Conservation (phyloP, 2,888 invertebrate species). For the Imbricaverruca yamaguchii region DNA sequence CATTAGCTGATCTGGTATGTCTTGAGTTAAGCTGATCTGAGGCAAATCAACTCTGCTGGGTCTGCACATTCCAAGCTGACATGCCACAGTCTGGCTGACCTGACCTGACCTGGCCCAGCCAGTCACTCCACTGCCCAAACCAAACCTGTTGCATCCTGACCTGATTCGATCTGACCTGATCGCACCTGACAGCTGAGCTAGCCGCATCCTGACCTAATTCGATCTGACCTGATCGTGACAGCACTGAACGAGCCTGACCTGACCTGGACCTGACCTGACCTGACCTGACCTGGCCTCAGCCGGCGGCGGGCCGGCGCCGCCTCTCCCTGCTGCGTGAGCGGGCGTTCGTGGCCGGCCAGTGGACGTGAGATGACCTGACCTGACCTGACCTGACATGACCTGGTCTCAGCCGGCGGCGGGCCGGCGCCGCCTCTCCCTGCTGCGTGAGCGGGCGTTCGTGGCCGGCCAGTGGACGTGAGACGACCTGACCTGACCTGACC, state of each 20-base stretch:
- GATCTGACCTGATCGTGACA: slow-evolving; percentile 56
- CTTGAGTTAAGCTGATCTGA: too few relatives aligned
- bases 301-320: slow-evolving; percentile 24
- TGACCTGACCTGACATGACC: too few relatives aligned
- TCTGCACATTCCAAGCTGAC: too few relatives aligned
- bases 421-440: slow-evolving; percentile 30
- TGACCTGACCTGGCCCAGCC: slow-evolving; percentile 22
- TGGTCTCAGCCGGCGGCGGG: not conserved
- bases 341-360: slow-evolving; percentile 65
- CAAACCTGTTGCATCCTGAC: slow-evolving; percentile 53
- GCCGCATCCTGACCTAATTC: slow-evolving; percentile 32
- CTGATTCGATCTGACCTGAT: too few relatives aligned
- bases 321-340: slow-evolving; percentile 42
- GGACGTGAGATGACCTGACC: too few relatives aligned
- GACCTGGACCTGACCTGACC: slow-evolving; percentile 7
- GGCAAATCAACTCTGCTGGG: too few relatives aligned
- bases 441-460: slow-evolving; percentile 53
- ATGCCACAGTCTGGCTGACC: not conserved
- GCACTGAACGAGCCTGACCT: slow-evolving; percentile 77
- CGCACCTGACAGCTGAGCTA: not conserved
- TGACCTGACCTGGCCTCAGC: too few relatives aligned
- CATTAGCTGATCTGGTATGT: too few relatives aligned
- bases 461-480: slow-evolving; percentile 80
- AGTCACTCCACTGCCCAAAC: slow-evolving; percentile 19
- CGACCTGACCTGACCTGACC: too few relatives aligned